Evolutionary conservation across 2,888 invertebrate species (phyloP).

Genomic region (Drosophila sordidapex): DNA sequence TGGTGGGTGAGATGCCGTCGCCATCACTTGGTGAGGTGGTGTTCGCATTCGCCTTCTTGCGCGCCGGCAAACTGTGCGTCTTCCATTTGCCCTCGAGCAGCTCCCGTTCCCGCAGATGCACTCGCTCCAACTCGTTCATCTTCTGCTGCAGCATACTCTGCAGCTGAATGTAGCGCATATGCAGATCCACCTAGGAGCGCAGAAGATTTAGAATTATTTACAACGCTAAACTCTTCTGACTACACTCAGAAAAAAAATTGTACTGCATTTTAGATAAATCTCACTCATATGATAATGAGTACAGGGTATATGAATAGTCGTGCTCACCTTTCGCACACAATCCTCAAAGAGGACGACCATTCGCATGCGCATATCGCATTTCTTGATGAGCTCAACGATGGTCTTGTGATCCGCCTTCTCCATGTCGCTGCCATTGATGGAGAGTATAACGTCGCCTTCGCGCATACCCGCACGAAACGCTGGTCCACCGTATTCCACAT

Average conservation of each 20-base stretch:
- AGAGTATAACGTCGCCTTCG: slow-evolving; percentile 97
- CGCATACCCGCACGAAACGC: slow-evolving; percentile 97
- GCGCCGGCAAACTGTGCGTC: slow-evolving; percentile 94
- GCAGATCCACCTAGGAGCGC: slow-evolving; percentile 89
- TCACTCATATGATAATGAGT: too few species aligned
- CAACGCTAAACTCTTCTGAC: too few species aligned
- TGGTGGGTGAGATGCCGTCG: slow-evolving; percentile 85
- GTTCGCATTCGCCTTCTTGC: slow-evolving; percentile 90
- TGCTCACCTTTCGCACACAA: slow-evolving; percentile 93
- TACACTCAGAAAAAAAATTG: too few species aligned
- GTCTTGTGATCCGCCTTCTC: slow-evolving; percentile 97
- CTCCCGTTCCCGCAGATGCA: slow-evolving; percentile 92
- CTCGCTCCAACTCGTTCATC: slow-evolving; percentile 92
- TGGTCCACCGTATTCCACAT: slow-evolving; percentile 96
- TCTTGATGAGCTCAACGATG: slow-evolving; percentile 95
- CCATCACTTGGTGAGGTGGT: slow-evolving; percentile 86
- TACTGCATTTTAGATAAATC: too few species aligned
- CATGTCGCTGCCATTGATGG: slow-evolving; percentile 98
- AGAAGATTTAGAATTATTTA: background rate
- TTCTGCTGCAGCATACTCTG: slow-evolving; percentile 93
- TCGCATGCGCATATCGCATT: slow-evolving; percentile 95
- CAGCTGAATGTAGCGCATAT: slow-evolving; percentile 96
- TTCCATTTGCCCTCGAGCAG: slow-evolving; percentile 94
- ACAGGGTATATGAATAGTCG: background rate
- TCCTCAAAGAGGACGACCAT: slow-evolving; percentile 99